Base-by-base conservation (phyloP, 2,888 invertebrate genomes). In the Tethea ocularis region DNA sequence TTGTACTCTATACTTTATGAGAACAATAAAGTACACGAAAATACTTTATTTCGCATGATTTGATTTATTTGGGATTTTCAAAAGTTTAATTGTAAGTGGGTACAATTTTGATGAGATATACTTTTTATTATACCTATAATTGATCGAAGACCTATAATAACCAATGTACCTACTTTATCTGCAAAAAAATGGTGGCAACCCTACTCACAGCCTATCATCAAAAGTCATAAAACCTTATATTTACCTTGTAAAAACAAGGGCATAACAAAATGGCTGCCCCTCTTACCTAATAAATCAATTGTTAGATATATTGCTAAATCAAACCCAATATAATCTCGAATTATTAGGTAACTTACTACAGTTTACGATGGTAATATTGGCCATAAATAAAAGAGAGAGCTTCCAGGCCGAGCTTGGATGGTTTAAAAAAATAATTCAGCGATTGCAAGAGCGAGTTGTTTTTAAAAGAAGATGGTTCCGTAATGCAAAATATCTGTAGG, bases 331-430 rank as follows among this genome's bases (percentile, higher is more conserved):
- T 58, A 57, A 62, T 54, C 29, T 52, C 23, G 20, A 52, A 58
- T 63, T 63, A 63, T 38, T 58, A 33, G 36, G 29, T 17, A 60
- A 60, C 54, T 60, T 57, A 38, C 36, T 53, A 38, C 55, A 13
- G 52, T 63, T 63, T 57, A 57, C 57, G 63, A 52, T 38, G 51
- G 26, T 56, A 63, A 41, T 59, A 61, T 59, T 56, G 57, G 24
- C 36, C 60, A 52, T 63, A 63, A 63, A 63, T 61, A 63, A 61
- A 58, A 55, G 15, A 57, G 41, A 56, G n/a, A 13, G 51, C 55
- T 54, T 20, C 46, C 60, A 62, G 54, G 11, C 36, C 22, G 13
- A 11, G 24, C 11, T 17, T 53, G 53, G 29, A 1, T 17, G 53
- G 54, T 54, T 54, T 54, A 33, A 54, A 54, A 33, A 33, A 54